phyloP scores from a whole-genome alignment of 1,140 invertebrate species.

The Brachionus koreanus region DNA sequence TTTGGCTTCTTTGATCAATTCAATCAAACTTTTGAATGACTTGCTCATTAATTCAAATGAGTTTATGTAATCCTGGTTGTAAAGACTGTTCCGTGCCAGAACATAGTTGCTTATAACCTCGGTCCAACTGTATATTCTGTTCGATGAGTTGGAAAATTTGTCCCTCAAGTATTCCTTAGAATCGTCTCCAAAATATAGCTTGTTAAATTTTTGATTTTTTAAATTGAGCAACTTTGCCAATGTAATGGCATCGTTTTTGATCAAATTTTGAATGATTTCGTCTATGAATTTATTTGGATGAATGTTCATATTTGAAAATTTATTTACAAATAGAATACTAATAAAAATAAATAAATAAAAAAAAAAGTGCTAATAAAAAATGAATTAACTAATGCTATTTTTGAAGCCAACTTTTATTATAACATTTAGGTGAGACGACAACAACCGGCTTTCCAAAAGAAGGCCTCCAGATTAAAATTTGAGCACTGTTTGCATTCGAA shows the following conservation, averaged over 20 bases:
- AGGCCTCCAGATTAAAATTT: conserved; percentile 57
- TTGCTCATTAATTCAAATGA: conserved; percentile 36
- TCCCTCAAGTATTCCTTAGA: conserved; percentile 1
- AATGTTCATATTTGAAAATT: conserved; percentile 32
- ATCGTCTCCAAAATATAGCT: not conserved
- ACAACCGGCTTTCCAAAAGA: conserved; percentile 45
- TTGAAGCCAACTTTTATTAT: conserved; percentile 3
- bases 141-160: not conserved
- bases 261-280: not conserved
- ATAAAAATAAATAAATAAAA: not conserved
- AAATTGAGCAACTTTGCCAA: not conserved
- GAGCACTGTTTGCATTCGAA: conserved; percentile 58
- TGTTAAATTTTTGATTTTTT: conserved; percentile 1
- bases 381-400: conserved; percentile 13
- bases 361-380: not conserved
- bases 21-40: conserved; percentile 26
- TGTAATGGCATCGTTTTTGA: conserved; percentile 11
- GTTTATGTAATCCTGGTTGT: not conserved
- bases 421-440: conserved; percentile 37
- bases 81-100: conserved; percentile 15
- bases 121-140: conserved; percentile 3
- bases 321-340: not conserved
- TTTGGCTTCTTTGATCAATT: conserved; percentile 59
- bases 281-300: conserved; percentile 15
- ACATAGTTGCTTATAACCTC: conserved; percentile 18